Percentiles rank a stretch among this genome's conserved stretches.
These are phyloP conservation scores for Tetragnatha montana DNA, from an alignment of 2,888 invertebrate genomes.

Conservation along the genomic window DNA sequence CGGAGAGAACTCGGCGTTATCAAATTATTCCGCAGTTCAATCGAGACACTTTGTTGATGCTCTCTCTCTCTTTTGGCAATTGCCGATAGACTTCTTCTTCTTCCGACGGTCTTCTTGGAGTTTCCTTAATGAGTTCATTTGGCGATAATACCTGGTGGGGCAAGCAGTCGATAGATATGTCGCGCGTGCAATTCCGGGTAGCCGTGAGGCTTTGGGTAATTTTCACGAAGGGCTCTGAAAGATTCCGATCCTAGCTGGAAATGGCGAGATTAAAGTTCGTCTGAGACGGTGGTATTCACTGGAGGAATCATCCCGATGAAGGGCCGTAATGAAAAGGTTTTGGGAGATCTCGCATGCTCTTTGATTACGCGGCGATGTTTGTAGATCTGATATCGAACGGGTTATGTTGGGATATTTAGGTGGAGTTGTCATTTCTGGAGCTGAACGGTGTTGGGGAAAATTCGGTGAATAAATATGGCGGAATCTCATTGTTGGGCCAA, in stretches of 20 bases:
- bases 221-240: not conserved
- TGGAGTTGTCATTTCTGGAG: no score
- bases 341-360: no score
- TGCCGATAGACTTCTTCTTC: slow-evolving; percentile 32
- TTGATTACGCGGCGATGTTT: no score
- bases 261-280: not conserved
- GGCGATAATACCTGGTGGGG: slow-evolving; percentile 37
- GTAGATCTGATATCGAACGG: no score
- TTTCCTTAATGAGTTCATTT: slow-evolving; percentile 50
- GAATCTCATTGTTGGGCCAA: no score
- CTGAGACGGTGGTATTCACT: not conserved
- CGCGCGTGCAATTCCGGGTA: not conserved
- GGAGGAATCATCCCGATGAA: not conserved
- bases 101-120: not conserved
- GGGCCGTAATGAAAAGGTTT: not conserved
- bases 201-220: not conserved
- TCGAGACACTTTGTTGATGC: slow-evolving; percentile 41
- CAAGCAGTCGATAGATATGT: slow-evolving; percentile 41
- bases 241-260: not conserved
- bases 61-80: slow-evolving; percentile 29
- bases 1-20: slow-evolving; percentile 22
- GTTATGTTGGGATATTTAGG: no score
- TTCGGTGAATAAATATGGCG: no score
- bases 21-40: slow-evolving; percentile 51
- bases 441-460: no score